Evolutionary conservation across 30 jellyfish, hydroid and myxozoan species (phyloP), one percentile per base, ranked within the genome.

Genomic region (Aurelia aurita complex sp. Pacific): DNA sequence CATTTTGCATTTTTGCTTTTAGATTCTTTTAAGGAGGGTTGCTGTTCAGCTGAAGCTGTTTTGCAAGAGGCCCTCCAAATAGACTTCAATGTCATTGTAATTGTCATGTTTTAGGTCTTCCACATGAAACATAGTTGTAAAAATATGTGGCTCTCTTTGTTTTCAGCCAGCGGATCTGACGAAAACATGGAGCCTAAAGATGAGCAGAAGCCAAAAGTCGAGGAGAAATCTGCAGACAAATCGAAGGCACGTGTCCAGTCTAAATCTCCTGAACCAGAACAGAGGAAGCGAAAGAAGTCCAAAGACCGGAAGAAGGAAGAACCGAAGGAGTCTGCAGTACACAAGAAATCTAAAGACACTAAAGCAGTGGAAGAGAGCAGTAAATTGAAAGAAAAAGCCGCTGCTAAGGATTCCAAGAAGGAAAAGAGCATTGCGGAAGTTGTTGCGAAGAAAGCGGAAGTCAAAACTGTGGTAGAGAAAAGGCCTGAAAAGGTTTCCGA

Each of bases 261-360:
- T 23, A 70, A 36, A 35, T 70, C 80, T 19, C 61, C 80, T 16
- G 89, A 79, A 4, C 55, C 32, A 23, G 80, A 61, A 61, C 70
- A n/a, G 70, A 61, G 70, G 15, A 50, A 29, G 35, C 65, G 85
- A 64, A 61, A 83, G 80, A 83, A 71, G 67, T 69, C 92, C 29
- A 72, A 69, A 46, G 92, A 70, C 15, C 73, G 92, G 5, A 69
- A 32, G 77, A 78, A 78, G 23, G 79, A 78, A n/a, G 64, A 36
- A 33, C 68, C 55, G 17, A 23, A 16, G 76, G 59, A 64, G 74
- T 14, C 77, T 46, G 57, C 57, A 9, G 14, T 46, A 61, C 17
- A 64, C 33, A 10, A 70, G 40, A 12, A 42, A 34, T 53, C 13
- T 54, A 59, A 72, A 42, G 73, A 61, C 16, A 43, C n/a, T 29